Base-by-base conservation (phyloP, 2,113 vertebrate species). In the Ibidorhyncha struthersii region DNA sequence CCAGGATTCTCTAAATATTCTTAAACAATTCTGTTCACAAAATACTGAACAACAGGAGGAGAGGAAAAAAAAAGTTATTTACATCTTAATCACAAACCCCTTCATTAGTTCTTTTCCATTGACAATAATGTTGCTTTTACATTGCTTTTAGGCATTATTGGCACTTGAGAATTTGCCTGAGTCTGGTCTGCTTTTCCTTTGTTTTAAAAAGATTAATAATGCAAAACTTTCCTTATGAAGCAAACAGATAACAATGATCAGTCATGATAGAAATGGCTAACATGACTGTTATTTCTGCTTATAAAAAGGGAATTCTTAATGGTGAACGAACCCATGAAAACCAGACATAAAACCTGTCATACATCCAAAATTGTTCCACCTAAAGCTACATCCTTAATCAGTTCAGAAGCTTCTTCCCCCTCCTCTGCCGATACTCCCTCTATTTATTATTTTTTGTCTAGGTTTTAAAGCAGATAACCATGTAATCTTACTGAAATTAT, bases 11-110 rank as follows among this genome's bases (percentile, higher is more conserved):
- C 29, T 58, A 82, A 73, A 93, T 74, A 71, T 71, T 94, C 29
- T n/a, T 56, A 15, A 67, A 79, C 81, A 90, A 89, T 90, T 92
- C 36, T 86, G 8, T 79, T 86, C 59, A 72, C 52, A 95, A 95
- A 95, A 86, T 56, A 67, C 52, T 17, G 18, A 92, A 55, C 4
- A 82, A 66, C 18, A 81, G 38, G 61, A 78, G 80, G 45, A 30
- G 25, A 45, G 10, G 38, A 38, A 55, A 41, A 59, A 50, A 53
- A 56, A 69, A 38, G 1, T 81, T 66, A 89, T 92, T 94, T 84
- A 56, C 61, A 91, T 90, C 47, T 90, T 61, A 74, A 4, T 78
- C 83, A 56, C 23, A 69, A 73, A 14, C 6, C 13, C 9, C 16
- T 70, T 74, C 50, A 52, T 89, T 38, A 74, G 47, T 53, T 27